A percentile compares a stretch with the other conserved stretches of the same genome.
phyloP scores from a whole-genome alignment of 2,113 vertebrate species.

The Pithys albifrons region DNA sequence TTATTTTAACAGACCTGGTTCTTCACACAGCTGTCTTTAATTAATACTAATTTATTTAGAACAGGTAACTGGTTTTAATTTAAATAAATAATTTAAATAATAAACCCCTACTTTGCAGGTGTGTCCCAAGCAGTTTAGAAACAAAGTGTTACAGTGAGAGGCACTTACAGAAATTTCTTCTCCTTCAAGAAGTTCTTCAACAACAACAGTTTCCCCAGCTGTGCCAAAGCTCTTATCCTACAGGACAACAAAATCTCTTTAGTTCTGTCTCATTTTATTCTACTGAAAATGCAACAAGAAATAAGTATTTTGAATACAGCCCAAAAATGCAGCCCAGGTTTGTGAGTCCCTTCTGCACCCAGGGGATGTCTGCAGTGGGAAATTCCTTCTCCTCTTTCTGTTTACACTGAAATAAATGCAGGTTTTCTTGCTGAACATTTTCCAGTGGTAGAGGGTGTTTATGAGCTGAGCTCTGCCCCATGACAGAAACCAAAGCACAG shows the following conservation, averaged over 20 bases:
- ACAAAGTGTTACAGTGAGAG: neutral
- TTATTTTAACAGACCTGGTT: neutral
- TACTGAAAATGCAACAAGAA: neutral
- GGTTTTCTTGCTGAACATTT: neutral
- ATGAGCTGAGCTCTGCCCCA: neutral
- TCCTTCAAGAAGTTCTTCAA: conserved; percentile 94
- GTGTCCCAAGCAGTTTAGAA: neutral
- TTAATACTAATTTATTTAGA: neutral
- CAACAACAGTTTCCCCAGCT: conserved; percentile 91
- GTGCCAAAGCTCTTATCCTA: conserved; percentile 89
- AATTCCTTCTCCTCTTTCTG: neutral
- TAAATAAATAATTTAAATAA: neutral
- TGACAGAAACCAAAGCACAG: neutral
- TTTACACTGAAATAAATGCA: neutral
- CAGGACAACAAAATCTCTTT: neutral
- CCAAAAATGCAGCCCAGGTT: neutral
- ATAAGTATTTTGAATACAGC: neutral
- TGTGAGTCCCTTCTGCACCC: neutral
- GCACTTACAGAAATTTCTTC: conserved; percentile 95
- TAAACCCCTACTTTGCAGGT: neutral
- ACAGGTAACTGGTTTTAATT: neutral
- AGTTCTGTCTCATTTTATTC: neutral
- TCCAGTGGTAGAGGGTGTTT: neutral
- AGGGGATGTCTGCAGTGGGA: neutral
- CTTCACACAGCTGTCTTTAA: neutral